phyloP scores from a whole-genome alignment of 1,140 invertebrate genomes.

The Teleopsis dalmanni region DNA sequence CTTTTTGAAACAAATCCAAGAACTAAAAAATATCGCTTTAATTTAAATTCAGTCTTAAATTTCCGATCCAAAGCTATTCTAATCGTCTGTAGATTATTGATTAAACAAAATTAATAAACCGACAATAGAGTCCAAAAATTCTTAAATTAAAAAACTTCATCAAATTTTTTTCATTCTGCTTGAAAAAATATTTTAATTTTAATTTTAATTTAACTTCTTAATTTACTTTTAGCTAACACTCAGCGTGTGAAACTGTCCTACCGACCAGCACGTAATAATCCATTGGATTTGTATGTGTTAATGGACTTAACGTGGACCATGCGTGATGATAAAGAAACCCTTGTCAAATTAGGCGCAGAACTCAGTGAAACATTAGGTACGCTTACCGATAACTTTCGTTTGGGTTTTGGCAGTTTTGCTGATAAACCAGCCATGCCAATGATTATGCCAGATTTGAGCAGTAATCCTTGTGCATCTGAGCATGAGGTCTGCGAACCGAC shows the following conservation, averaged over 20 bases:
- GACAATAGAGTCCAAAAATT: too few relatives aligned
- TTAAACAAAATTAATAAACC: too few relatives aligned
- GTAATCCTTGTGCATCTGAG: constrained; percentile 51
- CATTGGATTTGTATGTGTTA: constrained; percentile 86
- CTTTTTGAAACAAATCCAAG: too few relatives aligned
- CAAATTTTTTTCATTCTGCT: neutral
- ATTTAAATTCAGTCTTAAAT: too few relatives aligned
- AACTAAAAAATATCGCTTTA: too few relatives aligned
- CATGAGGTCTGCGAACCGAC: constrained; percentile 52
- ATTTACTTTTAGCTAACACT: constrained; percentile 44
- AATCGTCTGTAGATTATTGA: too few relatives aligned
- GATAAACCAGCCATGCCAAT: constrained; percentile 76
- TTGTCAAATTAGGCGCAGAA: constrained; percentile 63
- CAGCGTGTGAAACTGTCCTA: constrained; percentile 50
- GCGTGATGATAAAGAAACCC: constrained; percentile 75
- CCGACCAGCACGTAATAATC: constrained; percentile 68
- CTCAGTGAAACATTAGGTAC: constrained; percentile 57
- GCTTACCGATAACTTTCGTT: constrained; percentile 73
- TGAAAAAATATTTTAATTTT: neutral
- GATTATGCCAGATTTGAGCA: constrained; percentile 48
- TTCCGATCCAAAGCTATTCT: too few relatives aligned
- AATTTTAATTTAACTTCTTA: neutral
- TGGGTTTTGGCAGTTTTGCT: constrained; percentile 79
- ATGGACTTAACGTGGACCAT: constrained; percentile 89
- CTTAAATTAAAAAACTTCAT: too few relatives aligned